Base-by-base conservation (phyloP, 2,888 invertebrate genomes). In the Lamellibrachia satsuma region DNA sequence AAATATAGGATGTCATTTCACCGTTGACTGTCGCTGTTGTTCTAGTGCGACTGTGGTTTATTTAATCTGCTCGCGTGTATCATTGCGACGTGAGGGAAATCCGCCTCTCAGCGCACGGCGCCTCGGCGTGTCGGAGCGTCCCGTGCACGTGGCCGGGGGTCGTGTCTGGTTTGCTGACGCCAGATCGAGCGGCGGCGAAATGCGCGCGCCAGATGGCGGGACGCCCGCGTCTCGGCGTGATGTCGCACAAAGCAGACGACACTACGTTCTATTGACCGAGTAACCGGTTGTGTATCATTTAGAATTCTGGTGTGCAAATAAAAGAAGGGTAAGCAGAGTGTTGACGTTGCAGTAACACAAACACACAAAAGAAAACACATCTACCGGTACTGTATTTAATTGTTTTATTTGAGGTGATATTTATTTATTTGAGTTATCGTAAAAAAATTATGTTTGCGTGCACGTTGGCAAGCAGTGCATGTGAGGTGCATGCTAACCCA, bases 161-260 rank as follows among this genome's bases (percentile, higher is more conserved):
- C 22, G 75, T 6, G 75, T 75, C 75, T 75, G 75, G 15, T 75
- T 15, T 75, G 75, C 6, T 1, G 75, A 75, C 75, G 75, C 75
- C n/a, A n/a, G 22, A 75, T 6, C 75, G 75, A 75, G 75, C 75
- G 75, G 75, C 75, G 22, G 22, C 75, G 4, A 15, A 6, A 39
- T 15, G 75, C 75, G 57, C 57, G 57, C 57, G 57, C 57, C 57
- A 57, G 57, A 57, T 57, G 75, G 75, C 75, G 11, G 75, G 15
- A 15, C 75, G 75, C 22, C 22, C 22, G 75, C 75, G 75, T 7
- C 75, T 22, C 7, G n/a, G 75, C 75, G 75, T 75, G 75, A 75
- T 75, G 75, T 75, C 75, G 75, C 75, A 75, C 75, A 75, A 75
- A 75, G 75, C 75, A 75, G 75, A 15, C 75, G 75, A 75, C 22